Evolutionary conservation across 2,888 invertebrate species (phyloP).

Genomic region (Copidosoma aretas): DNA sequence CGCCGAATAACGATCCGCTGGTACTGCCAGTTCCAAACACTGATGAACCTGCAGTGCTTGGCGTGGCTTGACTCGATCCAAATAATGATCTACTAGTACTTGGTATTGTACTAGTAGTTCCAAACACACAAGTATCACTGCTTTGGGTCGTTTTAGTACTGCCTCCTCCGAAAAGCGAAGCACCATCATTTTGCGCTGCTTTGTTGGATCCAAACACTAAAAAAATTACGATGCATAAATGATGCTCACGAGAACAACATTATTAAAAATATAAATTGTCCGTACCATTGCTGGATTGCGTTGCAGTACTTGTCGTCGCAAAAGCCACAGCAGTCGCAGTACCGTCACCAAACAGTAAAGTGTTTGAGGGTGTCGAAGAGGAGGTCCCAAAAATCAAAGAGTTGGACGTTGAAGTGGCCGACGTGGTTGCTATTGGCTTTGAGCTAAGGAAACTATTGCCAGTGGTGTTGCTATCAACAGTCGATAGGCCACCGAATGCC

Average conservation of each 20-base stretch:
- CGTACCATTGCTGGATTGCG: conserved; percentile 8
- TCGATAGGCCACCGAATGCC: neutral
- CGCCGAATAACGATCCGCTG: conserved; percentile 15
- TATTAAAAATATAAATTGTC: neutral
- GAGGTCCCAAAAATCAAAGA: conserved; percentile 19
- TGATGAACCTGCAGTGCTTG: neutral
- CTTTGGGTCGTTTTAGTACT: neutral
- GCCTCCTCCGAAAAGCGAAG: neutral
- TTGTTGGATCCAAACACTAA: neutral
- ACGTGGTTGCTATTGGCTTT: neutral
- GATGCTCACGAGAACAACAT: no score
- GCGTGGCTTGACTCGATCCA: no score
- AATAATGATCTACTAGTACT: neutral
- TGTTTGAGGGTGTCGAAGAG: conserved; percentile 13
- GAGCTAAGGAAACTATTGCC: conserved; percentile 9
- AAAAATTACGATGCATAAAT: no score
- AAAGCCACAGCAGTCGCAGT: neutral
- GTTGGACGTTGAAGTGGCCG: conserved; percentile 19
- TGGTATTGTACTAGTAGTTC: neutral
- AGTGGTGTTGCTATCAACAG: conserved; percentile 21
- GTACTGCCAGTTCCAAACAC: conserved; percentile 3
- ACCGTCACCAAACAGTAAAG: conserved; percentile 11
- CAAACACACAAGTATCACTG: neutral
- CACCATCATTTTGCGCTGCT: neutral
- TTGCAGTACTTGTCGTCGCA: conserved; percentile 3